These are phyloP conservation scores for Carabus problematicus DNA, from an alignment of 2,888 invertebrate species.

Conservation along the genomic window DNA sequence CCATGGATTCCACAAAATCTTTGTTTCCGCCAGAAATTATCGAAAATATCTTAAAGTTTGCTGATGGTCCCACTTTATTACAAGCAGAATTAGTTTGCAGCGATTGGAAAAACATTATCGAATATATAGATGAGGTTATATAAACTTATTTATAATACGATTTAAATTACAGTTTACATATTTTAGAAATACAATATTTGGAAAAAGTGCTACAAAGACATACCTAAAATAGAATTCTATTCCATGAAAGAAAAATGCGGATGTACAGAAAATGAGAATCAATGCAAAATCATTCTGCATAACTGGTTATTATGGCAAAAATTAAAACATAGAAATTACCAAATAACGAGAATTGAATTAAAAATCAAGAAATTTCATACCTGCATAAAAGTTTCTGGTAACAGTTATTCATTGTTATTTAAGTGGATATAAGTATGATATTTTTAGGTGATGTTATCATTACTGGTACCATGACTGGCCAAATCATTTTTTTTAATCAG, in stretches of 20 bases:
- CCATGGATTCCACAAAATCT: neutral
- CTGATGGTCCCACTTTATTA: constrained; percentile 56
- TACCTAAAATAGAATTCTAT: neutral
- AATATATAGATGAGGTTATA: constrained; percentile 54
- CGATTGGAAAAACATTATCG: constrained; percentile 51
- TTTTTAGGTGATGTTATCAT: too few relatives aligned
- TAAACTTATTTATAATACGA: neutral
- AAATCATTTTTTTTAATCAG: too few relatives aligned
- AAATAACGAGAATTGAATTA: too few relatives aligned
- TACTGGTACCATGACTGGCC: too few relatives aligned
- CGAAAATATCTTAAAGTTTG: constrained; percentile 54
- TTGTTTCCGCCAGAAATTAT: constrained; percentile 50
- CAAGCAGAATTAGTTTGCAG: constrained; percentile 52
- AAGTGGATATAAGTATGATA: too few relatives aligned
- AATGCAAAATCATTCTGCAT: neutral
- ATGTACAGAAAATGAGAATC: neutral
- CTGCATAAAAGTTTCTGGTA: too few relatives aligned
- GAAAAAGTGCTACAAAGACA: constrained; percentile 2
- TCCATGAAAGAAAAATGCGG: neutral
- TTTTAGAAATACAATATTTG: constrained; percentile 9
- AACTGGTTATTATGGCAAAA: constrained; percentile 10
- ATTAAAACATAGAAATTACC: neutral
- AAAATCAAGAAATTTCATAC: too few relatives aligned
- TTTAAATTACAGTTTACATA: neutral
- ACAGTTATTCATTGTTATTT: too few relatives aligned